Conservation (phyloP, 2,888 invertebrate species). For the Caenorhabditis macrosperma region DNA sequence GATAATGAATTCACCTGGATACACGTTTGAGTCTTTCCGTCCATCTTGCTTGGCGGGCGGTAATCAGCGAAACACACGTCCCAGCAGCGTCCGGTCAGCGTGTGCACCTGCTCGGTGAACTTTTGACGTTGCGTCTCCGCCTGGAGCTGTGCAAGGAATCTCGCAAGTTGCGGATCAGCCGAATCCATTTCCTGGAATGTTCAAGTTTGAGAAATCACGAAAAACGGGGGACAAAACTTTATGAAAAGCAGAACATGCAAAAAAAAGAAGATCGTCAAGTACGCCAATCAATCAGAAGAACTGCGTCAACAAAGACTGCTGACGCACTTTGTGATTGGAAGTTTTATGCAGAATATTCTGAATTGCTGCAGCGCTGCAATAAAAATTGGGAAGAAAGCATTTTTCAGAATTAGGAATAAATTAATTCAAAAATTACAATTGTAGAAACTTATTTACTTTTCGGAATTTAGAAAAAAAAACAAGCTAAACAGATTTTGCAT, state of each 20-base stretch:
- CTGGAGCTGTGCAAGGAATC: constrained; percentile 75
- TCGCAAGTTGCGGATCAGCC: constrained; percentile 68
- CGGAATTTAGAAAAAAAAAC: no score
- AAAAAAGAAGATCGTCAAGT: background rate
- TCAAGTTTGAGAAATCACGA: background rate
- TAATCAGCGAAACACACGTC: constrained; percentile 76
- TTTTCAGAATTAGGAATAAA: no score
- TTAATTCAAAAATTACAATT: no score
- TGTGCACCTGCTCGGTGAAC: constrained; percentile 78
- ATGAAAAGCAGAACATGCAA: background rate
- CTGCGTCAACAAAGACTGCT: background rate
- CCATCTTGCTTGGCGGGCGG: constrained; percentile 77
- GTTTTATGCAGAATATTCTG: no score
- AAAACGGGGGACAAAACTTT: background rate
- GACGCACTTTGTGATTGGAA: background rate
- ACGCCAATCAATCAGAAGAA: background rate
- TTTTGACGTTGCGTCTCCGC: constrained; percentile 77
- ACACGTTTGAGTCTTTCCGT: constrained; percentile 71
- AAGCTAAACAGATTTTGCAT: no score
- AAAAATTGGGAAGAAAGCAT: no score
- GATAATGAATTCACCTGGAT: constrained; percentile 54
- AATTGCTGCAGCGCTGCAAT: no score
- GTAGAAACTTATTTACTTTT: no score
- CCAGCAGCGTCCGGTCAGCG: constrained; percentile 75
- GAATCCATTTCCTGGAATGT: constrained; percentile 54